phyloP scores from a whole-genome alignment of 2,888 invertebrate genomes.

The Opisthograptis luteolata region DNA sequence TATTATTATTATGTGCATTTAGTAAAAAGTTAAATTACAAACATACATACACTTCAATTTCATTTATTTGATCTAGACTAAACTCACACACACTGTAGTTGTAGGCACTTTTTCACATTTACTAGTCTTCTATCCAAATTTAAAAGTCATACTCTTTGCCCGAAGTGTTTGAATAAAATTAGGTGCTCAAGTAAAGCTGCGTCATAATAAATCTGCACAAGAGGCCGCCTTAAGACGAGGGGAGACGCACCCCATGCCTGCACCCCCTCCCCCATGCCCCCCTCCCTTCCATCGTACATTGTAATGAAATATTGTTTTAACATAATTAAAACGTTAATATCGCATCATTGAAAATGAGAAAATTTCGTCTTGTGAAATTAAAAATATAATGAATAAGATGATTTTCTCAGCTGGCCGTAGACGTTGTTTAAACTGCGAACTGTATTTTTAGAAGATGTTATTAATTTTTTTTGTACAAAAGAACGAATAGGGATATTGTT shows the following conservation, averaged over 20 bases:
- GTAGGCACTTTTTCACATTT: background rate
- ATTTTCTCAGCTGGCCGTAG: background rate
- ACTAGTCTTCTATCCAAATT: background rate
- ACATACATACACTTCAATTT: too few species aligned
- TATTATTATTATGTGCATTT: too few species aligned
- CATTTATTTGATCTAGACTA: too few species aligned
- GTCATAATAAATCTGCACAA: conserved; percentile 56
- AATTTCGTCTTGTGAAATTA: conserved; percentile 2
- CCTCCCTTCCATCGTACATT: conserved; percentile 14
- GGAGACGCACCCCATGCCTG: conserved; percentile 44
- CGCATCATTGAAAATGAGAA: conserved; percentile 13
- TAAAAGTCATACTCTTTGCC: conserved; percentile 42
- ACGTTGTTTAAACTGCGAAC: too few species aligned
- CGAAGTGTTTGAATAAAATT: conserved; percentile 45
- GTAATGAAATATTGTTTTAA: conserved; percentile 42
- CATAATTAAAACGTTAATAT: conserved; percentile 35
- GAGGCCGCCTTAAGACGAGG: conserved; percentile 21
- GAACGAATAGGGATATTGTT: too few species aligned
- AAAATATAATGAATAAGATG: conserved; percentile 8
- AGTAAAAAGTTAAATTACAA: too few species aligned
- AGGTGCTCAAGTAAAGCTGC: conserved; percentile 58
- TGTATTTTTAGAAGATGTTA: too few species aligned
- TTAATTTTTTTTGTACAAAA: too few species aligned
- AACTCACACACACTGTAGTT: too few species aligned
- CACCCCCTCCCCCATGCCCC: background rate